These are phyloP conservation scores for Ciconia maguari DNA, from an alignment of 2,113 vertebrate genomes.

Conservation along the genomic window DNA sequence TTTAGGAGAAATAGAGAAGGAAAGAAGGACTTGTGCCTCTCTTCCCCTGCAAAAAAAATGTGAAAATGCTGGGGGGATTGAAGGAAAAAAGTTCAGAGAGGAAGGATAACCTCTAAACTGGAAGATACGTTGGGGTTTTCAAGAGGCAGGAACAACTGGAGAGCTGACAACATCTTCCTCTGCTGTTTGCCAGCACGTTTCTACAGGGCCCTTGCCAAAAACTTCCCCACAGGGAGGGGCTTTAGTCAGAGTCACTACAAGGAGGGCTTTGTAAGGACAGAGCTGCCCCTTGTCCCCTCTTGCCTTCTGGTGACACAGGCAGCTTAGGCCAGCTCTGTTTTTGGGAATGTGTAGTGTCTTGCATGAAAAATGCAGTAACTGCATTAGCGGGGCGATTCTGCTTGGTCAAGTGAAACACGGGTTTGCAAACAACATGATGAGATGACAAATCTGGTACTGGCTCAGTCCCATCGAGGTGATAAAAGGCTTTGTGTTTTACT, in stretches of 20 bases:
- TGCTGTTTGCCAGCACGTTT: not conserved
- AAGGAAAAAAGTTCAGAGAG: not conserved
- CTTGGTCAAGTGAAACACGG: not conserved
- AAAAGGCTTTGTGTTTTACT: not conserved
- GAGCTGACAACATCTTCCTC: not conserved
- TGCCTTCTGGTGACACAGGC: not conserved
- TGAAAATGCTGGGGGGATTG: not conserved
- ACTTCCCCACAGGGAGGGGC: not conserved
- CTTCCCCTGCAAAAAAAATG: not conserved
- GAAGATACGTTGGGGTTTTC: not conserved
- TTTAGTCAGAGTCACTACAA: not conserved
- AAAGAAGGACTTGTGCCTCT: not conserved
- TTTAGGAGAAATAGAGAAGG: not conserved
- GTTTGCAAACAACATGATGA: not conserved
- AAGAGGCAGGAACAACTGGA: not conserved
- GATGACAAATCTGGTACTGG: not conserved
- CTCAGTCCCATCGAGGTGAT: not conserved
- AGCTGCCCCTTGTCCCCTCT: not conserved
- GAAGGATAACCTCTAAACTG: not conserved
- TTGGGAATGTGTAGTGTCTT: not conserved
- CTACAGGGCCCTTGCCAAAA: not conserved
- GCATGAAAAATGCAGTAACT: not conserved
- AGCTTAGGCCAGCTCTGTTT: not conserved
- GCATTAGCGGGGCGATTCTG: accelerated
- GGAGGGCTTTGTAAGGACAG: not conserved